Evolutionary conservation across 2,797 vertebrate species (phyloP), one percentile per base, ranked within the genome.

Genomic region (Gallinago stenura): DNA sequence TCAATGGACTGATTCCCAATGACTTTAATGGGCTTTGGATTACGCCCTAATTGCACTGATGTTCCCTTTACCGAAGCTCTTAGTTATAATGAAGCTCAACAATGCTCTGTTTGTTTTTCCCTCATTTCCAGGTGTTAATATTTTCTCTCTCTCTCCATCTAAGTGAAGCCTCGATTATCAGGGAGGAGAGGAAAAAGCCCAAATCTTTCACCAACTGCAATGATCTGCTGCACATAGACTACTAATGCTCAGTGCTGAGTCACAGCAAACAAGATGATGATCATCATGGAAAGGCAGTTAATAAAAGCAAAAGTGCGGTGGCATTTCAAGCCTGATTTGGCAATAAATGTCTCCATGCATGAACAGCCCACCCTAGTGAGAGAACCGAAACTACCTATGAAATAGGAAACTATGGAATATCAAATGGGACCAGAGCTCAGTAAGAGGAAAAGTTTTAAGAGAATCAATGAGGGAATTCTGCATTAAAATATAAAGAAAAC

Each of bases 311-410:
- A 96, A 95, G 95, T 35, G 30, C 94, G 84, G 62, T 96, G 95
- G 50, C 92, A 96, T 97, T 97, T 97, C 93, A 95, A 97, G 96
- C 62, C 90, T 95, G 91, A 94, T 95, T 97, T 96, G 95, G 50
- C 79, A 92, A 89, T 95, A 91, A 94, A 90, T 51, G 75, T 81
- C 76, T 71, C 60, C 76, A 75, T 84, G 77, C 57, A 9, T 96
- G 93, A 84, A 96, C 66, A 82, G 66, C 89, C 89, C 71, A 28
- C 82, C 91, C 80, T n/a, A 82, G 86, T 77, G 69, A 94, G 28
- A 97, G 90, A 95, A 58, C 61, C 58, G 62, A 71, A 95, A 95
- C 85, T 84, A 95, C 54, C 58, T 87, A 17, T 41, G 51, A 57
- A 90, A 89, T 88, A 69, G 46, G 58, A 76, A 93, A 75, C 75